Percentiles rank a stretch among this genome's conserved stretches.
These are phyloP conservation scores for Drosophila siamana DNA, from an alignment of 2,888 invertebrate species.

Conservation along the genomic window DNA sequence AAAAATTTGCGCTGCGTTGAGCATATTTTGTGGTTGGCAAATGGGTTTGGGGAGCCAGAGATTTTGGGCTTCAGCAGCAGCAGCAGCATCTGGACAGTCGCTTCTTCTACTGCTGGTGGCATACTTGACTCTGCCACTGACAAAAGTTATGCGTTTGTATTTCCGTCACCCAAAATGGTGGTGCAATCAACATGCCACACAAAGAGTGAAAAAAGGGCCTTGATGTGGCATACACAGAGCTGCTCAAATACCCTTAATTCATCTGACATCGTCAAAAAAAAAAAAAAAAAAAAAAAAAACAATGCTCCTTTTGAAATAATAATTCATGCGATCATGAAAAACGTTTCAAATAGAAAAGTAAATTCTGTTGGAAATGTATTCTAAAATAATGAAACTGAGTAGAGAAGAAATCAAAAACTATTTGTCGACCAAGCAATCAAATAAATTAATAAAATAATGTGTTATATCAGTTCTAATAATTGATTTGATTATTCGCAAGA, in stretches of 20 bases:
- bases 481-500: too few species aligned
- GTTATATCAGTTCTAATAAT: neutral
- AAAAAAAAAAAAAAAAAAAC: neutral
- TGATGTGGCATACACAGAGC: neutral
- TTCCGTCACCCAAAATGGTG: slow-evolving; percentile 64
- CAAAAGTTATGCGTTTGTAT: slow-evolving; percentile 76
- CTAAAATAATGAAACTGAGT: too few species aligned
- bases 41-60: slow-evolving; percentile 48
- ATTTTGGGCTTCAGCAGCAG: slow-evolving; percentile 26
- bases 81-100: slow-evolving; percentile 36
- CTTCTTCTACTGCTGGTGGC: neutral
- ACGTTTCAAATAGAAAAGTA: too few species aligned
- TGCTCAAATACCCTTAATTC: slow-evolving; percentile 4
- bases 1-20: slow-evolving; percentile 68
- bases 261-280: neutral
- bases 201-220: slow-evolving; percentile 1
- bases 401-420: too few species aligned
- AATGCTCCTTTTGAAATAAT: neutral
- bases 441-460: too few species aligned
- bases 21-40: slow-evolving; percentile 70
- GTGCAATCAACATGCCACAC: slow-evolving; percentile 40
- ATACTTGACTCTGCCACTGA: slow-evolving; percentile 52
- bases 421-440: too few species aligned
- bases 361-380: too few species aligned
- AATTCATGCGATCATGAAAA: too few species aligned